Conservation (phyloP, 2,113 vertebrate genomes). For the Eretmochelys imbricata region DNA sequence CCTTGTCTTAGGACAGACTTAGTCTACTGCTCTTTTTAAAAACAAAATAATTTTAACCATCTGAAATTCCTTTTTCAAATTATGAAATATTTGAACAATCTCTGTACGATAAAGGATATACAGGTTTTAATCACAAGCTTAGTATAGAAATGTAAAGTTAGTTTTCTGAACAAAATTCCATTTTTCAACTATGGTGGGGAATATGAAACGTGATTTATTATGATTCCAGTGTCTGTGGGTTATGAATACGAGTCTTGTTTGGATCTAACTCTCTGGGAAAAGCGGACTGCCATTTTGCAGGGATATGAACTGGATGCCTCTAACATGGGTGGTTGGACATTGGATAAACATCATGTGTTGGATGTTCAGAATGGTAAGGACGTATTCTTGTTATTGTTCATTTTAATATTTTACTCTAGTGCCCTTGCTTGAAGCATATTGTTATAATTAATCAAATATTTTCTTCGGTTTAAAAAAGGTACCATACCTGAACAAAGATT, state of each 20-base stretch:
- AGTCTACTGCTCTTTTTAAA: not conserved
- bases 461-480: not conserved
- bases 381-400: not conserved
- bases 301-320: conserved; percentile 96
- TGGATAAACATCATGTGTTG: conserved; percentile 94
- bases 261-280: conserved; percentile 96
- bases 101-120: not conserved
- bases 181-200: not conserved
- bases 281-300: conserved; percentile 91
- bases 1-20: not conserved
- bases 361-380: conserved; percentile 94
- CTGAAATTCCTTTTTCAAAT: not conserved
- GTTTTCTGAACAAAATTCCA: not conserved
- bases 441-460: not conserved
- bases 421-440: not conserved
- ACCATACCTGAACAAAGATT: not conserved
- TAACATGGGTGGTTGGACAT: conserved; percentile 95
- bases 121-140: not conserved
- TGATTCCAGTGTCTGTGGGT: conserved; percentile 92
- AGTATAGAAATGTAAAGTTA: not conserved
- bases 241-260: conserved; percentile 98
- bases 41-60: not conserved
- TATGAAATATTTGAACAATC: not conserved
- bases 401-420: not conserved
- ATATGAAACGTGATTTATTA: conserved; percentile 24